phyloP scores from a whole-genome alignment of 2,888 invertebrate genomes.

The Eupithecia dodoneata region DNA sequence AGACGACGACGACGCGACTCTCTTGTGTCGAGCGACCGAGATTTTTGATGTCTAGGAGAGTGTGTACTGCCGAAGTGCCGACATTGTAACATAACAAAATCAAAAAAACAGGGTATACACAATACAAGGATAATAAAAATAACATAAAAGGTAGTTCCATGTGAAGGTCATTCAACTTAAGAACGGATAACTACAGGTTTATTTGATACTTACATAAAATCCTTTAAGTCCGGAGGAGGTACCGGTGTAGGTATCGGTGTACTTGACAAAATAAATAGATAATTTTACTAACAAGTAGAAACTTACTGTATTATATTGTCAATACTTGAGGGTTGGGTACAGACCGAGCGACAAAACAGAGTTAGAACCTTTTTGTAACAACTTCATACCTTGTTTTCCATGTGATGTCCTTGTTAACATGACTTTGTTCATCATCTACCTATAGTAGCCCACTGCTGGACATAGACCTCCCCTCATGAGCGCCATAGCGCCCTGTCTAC shows the following conservation, averaged over 20 bases:
- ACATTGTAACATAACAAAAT: too few species aligned
- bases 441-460: too few species aligned
- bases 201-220: conserved; percentile 24
- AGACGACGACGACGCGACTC: too few species aligned
- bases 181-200: neutral
- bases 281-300: conserved; percentile 7
- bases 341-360: neutral
- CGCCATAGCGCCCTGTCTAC: too few species aligned
- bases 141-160: neutral
- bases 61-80: neutral
- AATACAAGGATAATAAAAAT: neutral
- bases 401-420: neutral
- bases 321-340: neutral
- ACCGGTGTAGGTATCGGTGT: conserved; percentile 9
- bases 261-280: conserved; percentile 30
- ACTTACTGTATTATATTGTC: neutral
- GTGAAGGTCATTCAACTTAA: neutral
- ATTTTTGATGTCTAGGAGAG: neutral
- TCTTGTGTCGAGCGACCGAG: neutral
- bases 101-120: neutral
- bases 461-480: too few species aligned
- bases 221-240: conserved; percentile 21
- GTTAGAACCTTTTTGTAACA: neutral
- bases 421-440: neutral
- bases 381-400: neutral